Conservation (phyloP, 2,888 invertebrate genomes). For the Neoitamus cyanurus region DNA sequence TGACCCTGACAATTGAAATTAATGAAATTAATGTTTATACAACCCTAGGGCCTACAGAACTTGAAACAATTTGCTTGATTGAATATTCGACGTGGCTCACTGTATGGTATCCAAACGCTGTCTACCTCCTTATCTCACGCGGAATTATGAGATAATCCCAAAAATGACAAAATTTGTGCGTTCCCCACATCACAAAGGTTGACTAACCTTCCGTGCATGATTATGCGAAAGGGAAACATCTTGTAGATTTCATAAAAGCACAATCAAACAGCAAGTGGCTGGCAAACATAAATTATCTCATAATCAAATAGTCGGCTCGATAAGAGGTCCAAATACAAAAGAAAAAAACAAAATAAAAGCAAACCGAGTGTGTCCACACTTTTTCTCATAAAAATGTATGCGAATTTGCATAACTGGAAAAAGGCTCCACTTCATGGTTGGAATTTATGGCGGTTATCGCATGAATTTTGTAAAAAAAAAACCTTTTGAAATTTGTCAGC, state of each 20-base stretch:
- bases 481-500: background rate
- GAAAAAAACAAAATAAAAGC: background rate
- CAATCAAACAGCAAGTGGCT: background rate
- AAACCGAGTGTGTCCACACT: background rate
- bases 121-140: background rate
- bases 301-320: background rate
- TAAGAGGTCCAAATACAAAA: background rate
- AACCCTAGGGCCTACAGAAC: too few species aligned
- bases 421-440: background rate
- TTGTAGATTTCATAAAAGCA: background rate
- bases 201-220: background rate
- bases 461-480: background rate
- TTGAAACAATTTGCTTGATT: background rate
- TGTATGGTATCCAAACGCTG: background rate
- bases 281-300: background rate
- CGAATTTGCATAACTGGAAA: background rate
- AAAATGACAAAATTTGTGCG: background rate
- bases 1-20: too few species aligned
- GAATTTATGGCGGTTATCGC: background rate
- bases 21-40: too few species aligned
- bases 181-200: background rate
- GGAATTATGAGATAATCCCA: background rate
- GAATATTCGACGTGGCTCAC: background rate
- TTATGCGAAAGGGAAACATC: background rate
- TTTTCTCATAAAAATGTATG: constrained; percentile 1